A percentile compares a stretch with the other conserved stretches of the same genome.
phyloP scores from a whole-genome alignment of 1,140 invertebrate species.

The Brachionus sp. region DNA sequence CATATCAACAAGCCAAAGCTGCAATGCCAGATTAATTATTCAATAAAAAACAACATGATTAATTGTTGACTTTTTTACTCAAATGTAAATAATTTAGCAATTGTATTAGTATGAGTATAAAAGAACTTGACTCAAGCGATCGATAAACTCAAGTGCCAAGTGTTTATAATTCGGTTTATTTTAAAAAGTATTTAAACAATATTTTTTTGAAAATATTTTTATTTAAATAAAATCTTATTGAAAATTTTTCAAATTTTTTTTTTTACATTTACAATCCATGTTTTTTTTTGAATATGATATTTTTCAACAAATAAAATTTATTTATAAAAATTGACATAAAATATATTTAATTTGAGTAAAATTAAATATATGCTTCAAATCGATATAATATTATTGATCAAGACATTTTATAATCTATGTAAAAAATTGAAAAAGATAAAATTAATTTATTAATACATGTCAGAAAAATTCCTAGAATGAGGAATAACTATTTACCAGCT shows the following conservation, averaged over 20 bases:
- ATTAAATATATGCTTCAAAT: no score
- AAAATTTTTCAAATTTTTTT: background rate
- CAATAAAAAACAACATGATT: background rate
- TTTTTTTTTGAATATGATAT: background rate
- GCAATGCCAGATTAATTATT: conserved; percentile 4
- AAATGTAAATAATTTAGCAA: conserved; percentile 24
- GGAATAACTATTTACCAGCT: no score
- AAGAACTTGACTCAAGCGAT: background rate
- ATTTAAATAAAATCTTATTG: background rate
- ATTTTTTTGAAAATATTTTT: background rate
- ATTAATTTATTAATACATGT: no score
- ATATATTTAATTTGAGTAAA: no score
- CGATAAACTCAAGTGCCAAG: conserved; percentile 18
- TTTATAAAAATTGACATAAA: no score
- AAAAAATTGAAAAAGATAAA: no score
- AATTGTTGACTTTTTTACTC: background rate
- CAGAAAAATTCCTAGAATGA: no score
- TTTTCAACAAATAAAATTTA: no score
- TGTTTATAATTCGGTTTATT: conserved; percentile 8
- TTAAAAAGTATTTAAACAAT: background rate
- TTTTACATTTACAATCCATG: background rate
- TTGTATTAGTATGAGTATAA: background rate
- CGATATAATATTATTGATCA: no score
- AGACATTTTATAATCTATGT: no score
- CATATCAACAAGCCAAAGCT: conserved; percentile 24